A percentile compares a stretch with the other conserved stretches of the same genome.
phyloP scores from a whole-genome alignment of 2,113 vertebrate genomes.

The Tachysurus vachellii region DNA sequence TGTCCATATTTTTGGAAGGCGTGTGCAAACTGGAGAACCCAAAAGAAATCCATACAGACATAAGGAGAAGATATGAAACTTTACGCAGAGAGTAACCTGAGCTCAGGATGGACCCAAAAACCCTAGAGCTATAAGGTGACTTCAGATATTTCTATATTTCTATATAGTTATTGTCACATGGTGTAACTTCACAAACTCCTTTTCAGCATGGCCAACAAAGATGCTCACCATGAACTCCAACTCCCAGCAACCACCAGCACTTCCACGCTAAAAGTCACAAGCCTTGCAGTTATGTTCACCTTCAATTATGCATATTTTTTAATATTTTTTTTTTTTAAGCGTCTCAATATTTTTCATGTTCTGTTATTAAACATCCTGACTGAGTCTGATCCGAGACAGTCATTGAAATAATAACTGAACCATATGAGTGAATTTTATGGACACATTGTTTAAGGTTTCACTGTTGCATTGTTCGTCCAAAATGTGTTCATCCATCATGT shows the following conservation, averaged over 20 bases:
- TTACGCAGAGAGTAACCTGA: background rate
- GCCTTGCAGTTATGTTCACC: no score
- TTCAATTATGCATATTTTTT: no score
- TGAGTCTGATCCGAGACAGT: background rate
- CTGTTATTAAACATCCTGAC: no score
- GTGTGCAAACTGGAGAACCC: background rate
- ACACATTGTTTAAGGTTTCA: background rate
- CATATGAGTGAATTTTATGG: background rate
- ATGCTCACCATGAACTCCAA: no score
- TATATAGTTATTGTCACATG: background rate
- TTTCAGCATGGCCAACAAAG: no score
- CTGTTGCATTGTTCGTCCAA: background rate
- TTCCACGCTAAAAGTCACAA: no score
- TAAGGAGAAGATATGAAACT: background rate
- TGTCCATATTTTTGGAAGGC: background rate
- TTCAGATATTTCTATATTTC: background rate
- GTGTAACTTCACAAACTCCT: no score
- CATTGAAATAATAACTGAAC: background rate
- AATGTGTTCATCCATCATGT: background rate
- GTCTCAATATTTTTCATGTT: no score
- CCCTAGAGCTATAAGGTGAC: background rate
- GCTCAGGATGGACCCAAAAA: background rate
- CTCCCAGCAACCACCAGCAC: no score
- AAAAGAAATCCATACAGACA: background rate
- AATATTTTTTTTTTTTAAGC: no score